phyloP scores from a whole-genome alignment of 2,797 vertebrate genomes.

The Sylvilagus floridanus region DNA sequence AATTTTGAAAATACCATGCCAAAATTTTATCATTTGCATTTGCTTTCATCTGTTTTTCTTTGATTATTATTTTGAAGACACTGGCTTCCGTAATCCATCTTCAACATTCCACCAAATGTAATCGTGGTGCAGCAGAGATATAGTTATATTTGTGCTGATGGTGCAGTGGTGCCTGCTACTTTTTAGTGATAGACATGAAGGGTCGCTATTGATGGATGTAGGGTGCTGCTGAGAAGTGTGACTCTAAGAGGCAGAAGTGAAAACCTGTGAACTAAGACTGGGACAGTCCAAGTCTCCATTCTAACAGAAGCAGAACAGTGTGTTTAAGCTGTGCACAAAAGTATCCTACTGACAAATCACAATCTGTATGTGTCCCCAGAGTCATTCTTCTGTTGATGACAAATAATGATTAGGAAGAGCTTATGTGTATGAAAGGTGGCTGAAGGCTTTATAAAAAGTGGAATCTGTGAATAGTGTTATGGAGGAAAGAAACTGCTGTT shows the following conservation, averaged over 20 bases:
- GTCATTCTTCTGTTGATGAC: background rate
- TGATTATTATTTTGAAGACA: background rate
- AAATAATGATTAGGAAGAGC: background rate
- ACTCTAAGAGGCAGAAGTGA: background rate
- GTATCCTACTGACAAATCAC: background rate
- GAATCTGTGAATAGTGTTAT: background rate
- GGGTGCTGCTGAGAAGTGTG: background rate
- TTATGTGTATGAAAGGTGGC: background rate
- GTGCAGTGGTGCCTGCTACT: background rate
- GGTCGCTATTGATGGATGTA: background rate
- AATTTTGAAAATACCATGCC: background rate
- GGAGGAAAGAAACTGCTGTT: background rate
- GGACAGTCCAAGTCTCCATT: background rate
- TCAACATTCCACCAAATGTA: background rate
- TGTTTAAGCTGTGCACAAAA: background rate
- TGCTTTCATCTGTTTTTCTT: background rate
- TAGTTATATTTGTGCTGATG: background rate
- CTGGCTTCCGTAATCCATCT: background rate
- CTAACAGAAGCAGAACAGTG: background rate
- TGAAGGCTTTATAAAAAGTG: background rate
- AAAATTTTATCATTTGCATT: background rate
- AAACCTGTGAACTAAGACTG: background rate
- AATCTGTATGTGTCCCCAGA: background rate
- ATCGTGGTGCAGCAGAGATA: background rate
- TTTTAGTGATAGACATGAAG: background rate